phyloP scores from a whole-genome alignment of 2,113 vertebrate genomes.

The Baryphthengus martii region DNA sequence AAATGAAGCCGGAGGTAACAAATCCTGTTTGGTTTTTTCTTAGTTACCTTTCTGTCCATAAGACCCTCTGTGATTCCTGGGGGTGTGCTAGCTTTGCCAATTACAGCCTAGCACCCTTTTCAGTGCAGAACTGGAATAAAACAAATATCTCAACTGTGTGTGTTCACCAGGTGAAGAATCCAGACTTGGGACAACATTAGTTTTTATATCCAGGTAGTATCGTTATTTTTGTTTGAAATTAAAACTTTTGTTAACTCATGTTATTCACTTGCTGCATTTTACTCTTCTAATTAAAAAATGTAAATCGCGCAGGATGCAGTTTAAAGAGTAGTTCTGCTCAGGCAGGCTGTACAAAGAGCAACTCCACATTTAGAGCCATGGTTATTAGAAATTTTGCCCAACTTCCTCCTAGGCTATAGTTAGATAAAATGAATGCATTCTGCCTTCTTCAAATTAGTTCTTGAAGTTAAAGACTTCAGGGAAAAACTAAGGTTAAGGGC shows the following conservation, averaged over 20 bases:
- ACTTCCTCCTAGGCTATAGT: not conserved
- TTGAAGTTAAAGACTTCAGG: constrained; percentile 23
- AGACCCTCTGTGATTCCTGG: not conserved
- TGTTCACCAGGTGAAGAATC: too few relatives aligned
- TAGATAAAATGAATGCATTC: constrained; percentile 27
- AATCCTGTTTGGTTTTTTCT: not conserved
- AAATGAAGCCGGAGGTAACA: not conserved
- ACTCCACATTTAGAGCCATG: not conserved
- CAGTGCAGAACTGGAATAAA: too few relatives aligned
- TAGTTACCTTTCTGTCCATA: not conserved
- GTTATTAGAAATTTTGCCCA: constrained; percentile 1
- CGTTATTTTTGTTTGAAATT: not conserved
- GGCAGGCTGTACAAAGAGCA: not conserved
- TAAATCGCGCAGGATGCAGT: not conserved
- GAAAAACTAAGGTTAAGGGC: constrained; percentile 15
- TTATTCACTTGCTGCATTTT: not conserved
- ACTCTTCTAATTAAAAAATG: not conserved
- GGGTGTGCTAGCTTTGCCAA: not conserved
- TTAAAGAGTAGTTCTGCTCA: not conserved
- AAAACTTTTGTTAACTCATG: not conserved
- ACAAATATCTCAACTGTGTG: too few relatives aligned
- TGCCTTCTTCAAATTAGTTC: constrained; percentile 24
- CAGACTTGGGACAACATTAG: too few relatives aligned
- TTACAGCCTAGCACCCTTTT: not conserved
- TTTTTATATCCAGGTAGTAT: not conserved